Evolutionary conservation across 2,113 vertebrate species (phyloP).

Genomic region (Amia ocellicauda): DNA sequence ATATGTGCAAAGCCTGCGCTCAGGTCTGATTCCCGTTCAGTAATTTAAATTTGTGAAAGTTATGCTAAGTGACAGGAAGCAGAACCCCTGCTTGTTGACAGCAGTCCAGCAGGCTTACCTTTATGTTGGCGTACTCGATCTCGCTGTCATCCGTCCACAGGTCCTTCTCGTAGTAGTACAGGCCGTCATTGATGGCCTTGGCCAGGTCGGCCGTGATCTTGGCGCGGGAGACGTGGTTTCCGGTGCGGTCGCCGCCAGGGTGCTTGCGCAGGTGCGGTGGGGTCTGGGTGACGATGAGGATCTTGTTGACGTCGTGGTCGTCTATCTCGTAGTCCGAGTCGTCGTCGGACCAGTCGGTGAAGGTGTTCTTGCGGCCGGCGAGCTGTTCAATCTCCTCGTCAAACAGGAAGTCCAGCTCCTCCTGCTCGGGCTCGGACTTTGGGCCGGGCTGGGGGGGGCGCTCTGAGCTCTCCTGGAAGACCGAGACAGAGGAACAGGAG

Average conservation of each 20-base stretch:
- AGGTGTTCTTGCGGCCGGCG: conserved; percentile 53
- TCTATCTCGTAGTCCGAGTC: conserved; percentile 73
- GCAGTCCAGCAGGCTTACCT: conserved; percentile 49
- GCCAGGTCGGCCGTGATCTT: conserved; percentile 67
- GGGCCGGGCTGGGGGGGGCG: conserved; percentile 31
- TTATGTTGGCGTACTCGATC: conserved; percentile 41
- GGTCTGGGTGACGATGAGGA: conserved; percentile 71
- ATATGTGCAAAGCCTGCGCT: too few relatives aligned
- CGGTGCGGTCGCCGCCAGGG: conserved; percentile 50
- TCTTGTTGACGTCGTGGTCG: conserved; percentile 71
- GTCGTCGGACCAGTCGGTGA: conserved; percentile 63
- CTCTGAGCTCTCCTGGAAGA: conserved; percentile 56
- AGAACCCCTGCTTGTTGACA: too few relatives aligned
- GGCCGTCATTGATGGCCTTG: conserved; percentile 68
- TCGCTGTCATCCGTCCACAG: conserved; percentile 60
- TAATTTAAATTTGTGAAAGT: too few relatives aligned
- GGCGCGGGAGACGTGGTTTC: conserved; percentile 46
- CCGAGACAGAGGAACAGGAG: conserved; percentile 17
- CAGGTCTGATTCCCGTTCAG: too few relatives aligned
- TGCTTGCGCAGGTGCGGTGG: conserved; percentile 63
- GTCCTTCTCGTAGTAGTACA: conserved; percentile 69
- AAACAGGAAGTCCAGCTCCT: conserved; percentile 85
- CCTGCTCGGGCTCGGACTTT: conserved; percentile 64
- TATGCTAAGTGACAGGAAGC: too few relatives aligned
- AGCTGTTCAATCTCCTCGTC: conserved; percentile 68